These are phyloP conservation scores for Apoda limacodes DNA, from an alignment of 2,888 invertebrate species.

Conservation along the genomic window DNA sequence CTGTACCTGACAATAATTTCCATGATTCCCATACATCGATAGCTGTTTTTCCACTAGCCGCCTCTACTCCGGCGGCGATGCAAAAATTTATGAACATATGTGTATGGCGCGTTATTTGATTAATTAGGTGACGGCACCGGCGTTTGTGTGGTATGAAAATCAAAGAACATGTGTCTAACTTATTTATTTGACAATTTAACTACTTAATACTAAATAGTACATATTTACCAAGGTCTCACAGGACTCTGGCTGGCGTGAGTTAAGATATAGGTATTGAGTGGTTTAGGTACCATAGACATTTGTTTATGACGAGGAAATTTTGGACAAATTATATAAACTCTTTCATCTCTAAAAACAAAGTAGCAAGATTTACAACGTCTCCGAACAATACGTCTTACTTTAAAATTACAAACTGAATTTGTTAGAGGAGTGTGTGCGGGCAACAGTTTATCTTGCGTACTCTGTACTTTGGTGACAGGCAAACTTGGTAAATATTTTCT, in stretches of 20 bases:
- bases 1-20: too few relatives aligned
- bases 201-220: neutral
- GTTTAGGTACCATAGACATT: slow-evolving; percentile 76
- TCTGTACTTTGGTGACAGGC: too few relatives aligned
- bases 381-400: slow-evolving; percentile 76
- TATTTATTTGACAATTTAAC: slow-evolving; percentile 5
- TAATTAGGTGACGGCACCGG: too few relatives aligned
- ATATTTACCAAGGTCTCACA: slow-evolving; percentile 46
- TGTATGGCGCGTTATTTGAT: too few relatives aligned
- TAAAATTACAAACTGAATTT: slow-evolving; percentile 67
- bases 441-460: too few relatives aligned
- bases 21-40: too few relatives aligned
- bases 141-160: too few relatives aligned
- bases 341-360: slow-evolving; percentile 74
- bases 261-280: slow-evolving; percentile 79
- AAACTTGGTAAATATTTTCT: too few relatives aligned
- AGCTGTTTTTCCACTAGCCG: too few relatives aligned
- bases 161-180: neutral
- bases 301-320: slow-evolving; percentile 86
- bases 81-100: too few relatives aligned
- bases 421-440: too few relatives aligned
- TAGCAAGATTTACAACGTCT: slow-evolving; percentile 85
- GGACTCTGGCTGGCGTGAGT: slow-evolving; percentile 78
- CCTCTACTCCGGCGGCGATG: too few relatives aligned
- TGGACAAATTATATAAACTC: slow-evolving; percentile 80